Evolutionary conservation across 2,888 invertebrate genomes (phyloP).

Genomic region (Plagodis pulveraria): DNA sequence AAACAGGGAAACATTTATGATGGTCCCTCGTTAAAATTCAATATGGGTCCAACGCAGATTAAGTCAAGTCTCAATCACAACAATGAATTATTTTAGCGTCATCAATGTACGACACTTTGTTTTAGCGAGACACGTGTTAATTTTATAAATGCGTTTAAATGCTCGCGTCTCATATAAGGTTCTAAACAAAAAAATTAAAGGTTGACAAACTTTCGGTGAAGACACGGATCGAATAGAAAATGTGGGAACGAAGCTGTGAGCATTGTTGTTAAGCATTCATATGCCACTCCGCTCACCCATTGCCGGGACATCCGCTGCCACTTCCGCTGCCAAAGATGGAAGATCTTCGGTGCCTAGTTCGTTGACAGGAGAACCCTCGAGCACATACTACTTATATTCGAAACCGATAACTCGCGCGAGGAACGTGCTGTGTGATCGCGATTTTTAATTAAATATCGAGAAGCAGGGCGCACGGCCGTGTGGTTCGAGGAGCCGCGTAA

Average conservation of each 20-base stretch:
- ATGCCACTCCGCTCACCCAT: conserved; percentile 80
- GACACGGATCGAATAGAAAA: conserved; percentile 80
- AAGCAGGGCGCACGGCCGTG: conserved; percentile 62
- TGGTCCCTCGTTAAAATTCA: conserved; percentile 14
- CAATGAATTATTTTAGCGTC: conserved; percentile 32
- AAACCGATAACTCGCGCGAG: conserved; percentile 44
- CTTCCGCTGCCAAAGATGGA: conserved; percentile 85
- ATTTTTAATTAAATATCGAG: conserved; percentile 36
- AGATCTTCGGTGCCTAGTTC: conserved; percentile 76
- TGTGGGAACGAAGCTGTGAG: conserved; percentile 72
- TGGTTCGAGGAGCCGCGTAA: conserved; percentile 72
- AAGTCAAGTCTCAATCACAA: conserved; percentile 25
- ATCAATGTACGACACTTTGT: conserved; percentile 32
- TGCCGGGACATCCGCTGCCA: conserved; percentile 81
- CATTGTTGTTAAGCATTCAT: conserved; percentile 81
- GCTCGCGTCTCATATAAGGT: conserved; percentile 49
- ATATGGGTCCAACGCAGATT: conserved; percentile 15
- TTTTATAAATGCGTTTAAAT: conserved; percentile 40
- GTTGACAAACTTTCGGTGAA: conserved; percentile 82
- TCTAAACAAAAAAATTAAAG: conserved; percentile 75
- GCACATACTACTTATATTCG: conserved; percentile 49
- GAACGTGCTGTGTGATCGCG: conserved; percentile 37
- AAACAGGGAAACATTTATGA: neutral
- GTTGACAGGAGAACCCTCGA: conserved; percentile 71
- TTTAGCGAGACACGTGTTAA: conserved; percentile 36